These are phyloP conservation scores for Meliscaeva auricollis DNA, from an alignment of 2,888 invertebrate genomes.

Conservation along the genomic window DNA sequence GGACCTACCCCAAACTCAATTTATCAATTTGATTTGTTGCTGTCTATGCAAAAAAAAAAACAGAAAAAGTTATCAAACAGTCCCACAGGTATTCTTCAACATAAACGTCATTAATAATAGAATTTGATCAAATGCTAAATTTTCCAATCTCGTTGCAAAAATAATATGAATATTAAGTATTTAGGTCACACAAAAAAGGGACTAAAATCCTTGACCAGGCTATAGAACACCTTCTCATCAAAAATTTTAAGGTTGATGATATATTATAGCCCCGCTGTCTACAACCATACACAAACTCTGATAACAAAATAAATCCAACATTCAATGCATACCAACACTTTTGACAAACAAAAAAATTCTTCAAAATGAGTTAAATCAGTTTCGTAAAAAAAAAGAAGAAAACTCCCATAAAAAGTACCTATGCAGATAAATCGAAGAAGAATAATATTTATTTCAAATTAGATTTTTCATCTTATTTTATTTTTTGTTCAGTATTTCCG, in stretches of 20 bases:
- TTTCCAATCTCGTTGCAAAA: conserved; percentile 4
- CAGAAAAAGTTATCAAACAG: no score
- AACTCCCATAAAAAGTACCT: conserved; percentile 19
- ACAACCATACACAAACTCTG: not conserved
- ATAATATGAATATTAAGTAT: conserved; percentile 25
- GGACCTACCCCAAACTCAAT: no score
- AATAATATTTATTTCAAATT: conserved; percentile 67
- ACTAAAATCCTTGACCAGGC: not conserved
- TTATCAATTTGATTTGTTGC: no score
- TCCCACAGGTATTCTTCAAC: no score
- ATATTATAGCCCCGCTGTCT: conserved; percentile 10
- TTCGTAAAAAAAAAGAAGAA: conserved; percentile 28
- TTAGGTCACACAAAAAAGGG: conserved; percentile 18
- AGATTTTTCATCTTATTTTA: conserved; percentile 47
- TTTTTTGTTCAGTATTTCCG: conserved; percentile 14
- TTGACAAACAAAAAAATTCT: not conserved
- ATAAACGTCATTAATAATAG: not conserved
- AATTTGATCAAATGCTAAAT: not conserved
- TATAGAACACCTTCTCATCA: not conserved
- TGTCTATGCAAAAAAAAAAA: no score
- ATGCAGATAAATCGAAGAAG: conserved; percentile 47
- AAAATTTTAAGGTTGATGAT: conserved; percentile 1
- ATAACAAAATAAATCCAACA: no score
- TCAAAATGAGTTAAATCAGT: conserved; percentile 30
- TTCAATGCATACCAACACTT: conserved; percentile 1